phyloP scores from a whole-genome alignment of 1,140 invertebrate species.

The Polypedilum pembai region DNA sequence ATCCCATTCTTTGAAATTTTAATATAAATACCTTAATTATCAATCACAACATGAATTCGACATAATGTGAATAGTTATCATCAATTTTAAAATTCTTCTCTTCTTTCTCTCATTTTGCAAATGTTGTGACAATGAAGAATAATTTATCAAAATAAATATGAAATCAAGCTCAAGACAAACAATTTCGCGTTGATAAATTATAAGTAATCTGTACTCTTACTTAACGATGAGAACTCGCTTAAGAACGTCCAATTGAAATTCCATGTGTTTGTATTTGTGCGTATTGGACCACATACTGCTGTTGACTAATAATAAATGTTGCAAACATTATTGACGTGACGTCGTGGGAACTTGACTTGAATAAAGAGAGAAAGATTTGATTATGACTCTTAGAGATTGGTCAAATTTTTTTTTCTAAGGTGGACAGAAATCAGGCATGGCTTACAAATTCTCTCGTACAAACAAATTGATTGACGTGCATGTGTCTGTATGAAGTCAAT shows the following conservation, averaged over 20 bases:
- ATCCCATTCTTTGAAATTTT: too few species aligned
- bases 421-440: too few species aligned
- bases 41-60: constrained; percentile 1
- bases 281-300: constrained; percentile 25
- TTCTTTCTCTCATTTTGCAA: too few species aligned
- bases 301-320: constrained; percentile 6
- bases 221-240: neutral
- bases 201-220: neutral
- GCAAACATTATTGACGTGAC: constrained; percentile 24
- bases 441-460: too few species aligned
- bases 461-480: too few species aligned
- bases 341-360: constrained; percentile 18
- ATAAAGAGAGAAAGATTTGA: neutral
- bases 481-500: too few species aligned
- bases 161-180: neutral
- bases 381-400: neutral
- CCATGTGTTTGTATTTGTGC: constrained; percentile 5
- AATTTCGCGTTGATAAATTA: constrained; percentile 13
- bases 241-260: constrained; percentile 25
- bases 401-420: too few species aligned
- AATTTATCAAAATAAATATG: constrained; percentile 1
- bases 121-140: neutral
- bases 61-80: neutral
- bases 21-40: constrained; percentile 5
- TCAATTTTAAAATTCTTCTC: constrained; percentile 7